Conservation (phyloP, 2,797 vertebrate species). For the Manis crassicaudata region DNA sequence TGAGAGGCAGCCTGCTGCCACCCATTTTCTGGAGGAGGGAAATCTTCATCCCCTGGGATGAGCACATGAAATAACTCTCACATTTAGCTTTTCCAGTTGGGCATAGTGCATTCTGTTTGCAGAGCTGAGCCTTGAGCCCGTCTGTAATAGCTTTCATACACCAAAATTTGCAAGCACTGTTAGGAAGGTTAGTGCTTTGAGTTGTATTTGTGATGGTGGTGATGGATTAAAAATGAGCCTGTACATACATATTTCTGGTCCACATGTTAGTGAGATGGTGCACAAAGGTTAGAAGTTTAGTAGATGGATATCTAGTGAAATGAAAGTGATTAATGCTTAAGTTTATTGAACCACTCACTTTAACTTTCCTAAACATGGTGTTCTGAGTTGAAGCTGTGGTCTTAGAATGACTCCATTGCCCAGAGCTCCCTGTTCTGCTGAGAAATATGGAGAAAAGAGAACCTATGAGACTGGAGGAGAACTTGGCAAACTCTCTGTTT, state of each 20-base stretch:
- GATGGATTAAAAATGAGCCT: neutral
- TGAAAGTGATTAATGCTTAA: conserved; percentile 43
- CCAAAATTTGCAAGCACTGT: neutral
- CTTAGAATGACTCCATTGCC: conserved; percentile 18
- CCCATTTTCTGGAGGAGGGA: neutral
- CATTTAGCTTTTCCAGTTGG: neutral
- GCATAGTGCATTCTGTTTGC: neutral
- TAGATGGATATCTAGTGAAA: conserved; percentile 19
- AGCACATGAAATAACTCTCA: neutral
- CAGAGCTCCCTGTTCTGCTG: neutral
- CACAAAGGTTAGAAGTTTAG: neutral
- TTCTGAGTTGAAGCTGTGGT: neutral
- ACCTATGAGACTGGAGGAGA: neutral
- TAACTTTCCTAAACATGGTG: conserved; percentile 11
- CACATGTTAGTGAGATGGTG: neutral
- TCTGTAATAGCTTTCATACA: neutral
- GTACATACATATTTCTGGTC: neutral
- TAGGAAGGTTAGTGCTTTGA: neutral
- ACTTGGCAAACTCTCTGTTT: neutral
- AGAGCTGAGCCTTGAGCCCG: neutral
- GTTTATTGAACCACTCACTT: conserved; percentile 6
- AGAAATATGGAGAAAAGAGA: conserved; percentile 31
- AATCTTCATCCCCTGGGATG: neutral
- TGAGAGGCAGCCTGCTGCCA: neutral
- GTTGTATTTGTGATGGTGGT: neutral